Base-by-base conservation (phyloP, 2,888 invertebrate species). In the Dermolepida albohirtum region DNA sequence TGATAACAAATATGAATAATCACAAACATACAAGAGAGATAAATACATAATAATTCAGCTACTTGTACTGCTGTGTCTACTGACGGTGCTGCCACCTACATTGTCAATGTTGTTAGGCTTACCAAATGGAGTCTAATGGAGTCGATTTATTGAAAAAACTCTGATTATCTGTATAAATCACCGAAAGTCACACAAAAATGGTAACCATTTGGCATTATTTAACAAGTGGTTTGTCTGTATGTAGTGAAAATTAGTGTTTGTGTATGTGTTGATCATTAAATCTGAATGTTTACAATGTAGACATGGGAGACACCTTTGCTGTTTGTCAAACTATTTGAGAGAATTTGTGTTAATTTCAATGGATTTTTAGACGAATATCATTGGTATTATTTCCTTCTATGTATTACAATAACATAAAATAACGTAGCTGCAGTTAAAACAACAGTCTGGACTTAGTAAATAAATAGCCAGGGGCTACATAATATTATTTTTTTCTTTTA, bases 41-140 rank as follows among this genome's bases (percentile, higher is more conserved):
- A 62, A 64, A 64, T 44, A 57, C 66, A 67, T 65, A 47, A 57
- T 66, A 71, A 72, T 62, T 66, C 65, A 66, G 62, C 59, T 57
- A 54, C 63, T 69, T 69, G 64, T 67, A 62, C 70, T 71, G 68
- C 69, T 71, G 70, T 64, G 67, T 73, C 59, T 64, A 65, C 62
- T 67, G 73, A 73, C 69, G 71, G 70, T 70, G 72, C 71, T 70
- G 91, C 91, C 90, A 89, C 88, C 91, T 92, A 87, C 88, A 89
- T 89, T 91, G 91, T 91, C 91, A 91, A 91, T 90, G 88, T 90
- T 88, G 87, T 87, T 87, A 86, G 87, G 87, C 85, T 85, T 85
- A 84, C 84, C 83, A 85, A 85, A 85, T 85, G 85, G 85, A 84
- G 85, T 84, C 84, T 86, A 88, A 88, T 88, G 88, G 87, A 88